A percentile compares a stretch with the other conserved stretches of the same genome.
Conservation (phyloP, 1,140 invertebrate genomes). For the Papilio helenus region DNA sequence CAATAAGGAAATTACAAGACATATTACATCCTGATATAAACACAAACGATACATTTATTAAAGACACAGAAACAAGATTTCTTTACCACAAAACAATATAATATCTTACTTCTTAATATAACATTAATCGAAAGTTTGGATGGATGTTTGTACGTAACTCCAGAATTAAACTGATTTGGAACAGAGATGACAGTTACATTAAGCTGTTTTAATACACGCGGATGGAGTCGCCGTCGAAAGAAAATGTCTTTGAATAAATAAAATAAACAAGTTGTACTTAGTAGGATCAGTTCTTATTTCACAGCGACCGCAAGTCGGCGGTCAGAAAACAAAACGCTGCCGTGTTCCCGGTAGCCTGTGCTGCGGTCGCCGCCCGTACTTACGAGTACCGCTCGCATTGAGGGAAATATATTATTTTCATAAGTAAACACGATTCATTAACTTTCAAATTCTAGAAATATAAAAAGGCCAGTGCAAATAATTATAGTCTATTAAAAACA, state of each 20-base stretch:
- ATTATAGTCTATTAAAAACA: too few species aligned
- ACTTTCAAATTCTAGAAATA: too few species aligned
- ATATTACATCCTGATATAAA: not conserved
- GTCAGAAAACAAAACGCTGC: not conserved
- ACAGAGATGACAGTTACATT: not conserved
- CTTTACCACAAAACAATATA: not conserved
- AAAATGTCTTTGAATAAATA: not conserved
- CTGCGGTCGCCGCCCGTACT: not conserved
- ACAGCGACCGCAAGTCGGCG: not conserved
- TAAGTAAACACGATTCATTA: too few species aligned
- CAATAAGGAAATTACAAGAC: conserved; percentile 24
- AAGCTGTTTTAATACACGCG: not conserved
- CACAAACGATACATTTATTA: not conserved
- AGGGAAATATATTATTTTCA: too few species aligned
- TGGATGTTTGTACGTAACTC: not conserved
- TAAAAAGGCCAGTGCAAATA: too few species aligned
- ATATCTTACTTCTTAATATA: not conserved
- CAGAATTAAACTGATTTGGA: not conserved
- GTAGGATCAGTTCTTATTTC: not conserved
- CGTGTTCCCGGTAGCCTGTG: not conserved
- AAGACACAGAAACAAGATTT: not conserved
- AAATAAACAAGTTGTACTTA: not conserved
- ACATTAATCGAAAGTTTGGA: not conserved
- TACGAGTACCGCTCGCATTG: not conserved
- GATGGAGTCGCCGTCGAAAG: not conserved